Percentiles rank a stretch among this genome's conserved stretches.
These are phyloP conservation scores for Yponomeuta evonymella DNA, from an alignment of 2,888 invertebrate species.

Conservation along the genomic window DNA sequence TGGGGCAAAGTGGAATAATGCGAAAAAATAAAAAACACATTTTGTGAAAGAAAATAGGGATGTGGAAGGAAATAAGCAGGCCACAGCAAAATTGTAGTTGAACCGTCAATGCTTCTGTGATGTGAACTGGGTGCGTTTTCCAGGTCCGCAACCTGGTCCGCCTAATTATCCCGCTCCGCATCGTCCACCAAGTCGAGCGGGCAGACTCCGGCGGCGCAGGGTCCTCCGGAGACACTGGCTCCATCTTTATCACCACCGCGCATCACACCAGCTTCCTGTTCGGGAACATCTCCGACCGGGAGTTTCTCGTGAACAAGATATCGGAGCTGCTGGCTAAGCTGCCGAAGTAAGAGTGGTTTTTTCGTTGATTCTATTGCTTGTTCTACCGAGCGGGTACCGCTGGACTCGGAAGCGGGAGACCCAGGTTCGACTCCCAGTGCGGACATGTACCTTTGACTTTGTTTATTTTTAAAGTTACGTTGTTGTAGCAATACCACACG, in stretches of 20 bases:
- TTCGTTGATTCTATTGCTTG: not conserved
- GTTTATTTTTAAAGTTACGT: no score
- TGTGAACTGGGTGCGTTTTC: not conserved
- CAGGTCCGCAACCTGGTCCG: slow-evolving; percentile 88
- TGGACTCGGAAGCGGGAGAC: no score
- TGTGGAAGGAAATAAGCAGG: no score
- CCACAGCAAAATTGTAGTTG: no score
- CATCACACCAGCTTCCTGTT: slow-evolving; percentile 91
- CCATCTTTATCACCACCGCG: slow-evolving; percentile 88
- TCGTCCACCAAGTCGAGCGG: slow-evolving; percentile 86
- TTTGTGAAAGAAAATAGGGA: no score
- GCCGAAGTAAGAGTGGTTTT: slow-evolving; percentile 53
- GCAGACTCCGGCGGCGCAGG: slow-evolving; percentile 82
- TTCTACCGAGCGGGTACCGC: no score
- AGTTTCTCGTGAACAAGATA: slow-evolving; percentile 92
- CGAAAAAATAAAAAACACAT: no score
- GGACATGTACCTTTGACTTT: no score
- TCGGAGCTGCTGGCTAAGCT: slow-evolving; percentile 89
- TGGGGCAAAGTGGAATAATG: no score
- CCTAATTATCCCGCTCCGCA: slow-evolving; percentile 91
- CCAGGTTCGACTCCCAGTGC: no score
- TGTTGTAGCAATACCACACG: no score
- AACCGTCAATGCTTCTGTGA: no score
- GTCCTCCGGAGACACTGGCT: slow-evolving; percentile 74
- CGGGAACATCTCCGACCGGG: slow-evolving; percentile 90